phyloP scores from a whole-genome alignment of 35 echinoderm and acorn worm species.

The Hemicentrotus pulcherrimus region DNA sequence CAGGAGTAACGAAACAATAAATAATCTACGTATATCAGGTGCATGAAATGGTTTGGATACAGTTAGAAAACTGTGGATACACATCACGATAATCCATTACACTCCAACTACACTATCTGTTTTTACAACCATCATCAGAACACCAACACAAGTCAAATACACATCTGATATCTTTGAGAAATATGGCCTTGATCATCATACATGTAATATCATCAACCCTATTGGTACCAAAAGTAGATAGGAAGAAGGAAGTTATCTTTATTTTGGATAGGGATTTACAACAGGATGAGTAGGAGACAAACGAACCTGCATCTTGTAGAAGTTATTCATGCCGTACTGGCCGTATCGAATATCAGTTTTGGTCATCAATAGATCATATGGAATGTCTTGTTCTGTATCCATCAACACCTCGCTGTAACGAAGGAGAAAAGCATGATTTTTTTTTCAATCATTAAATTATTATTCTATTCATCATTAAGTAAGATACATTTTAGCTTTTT shows the following conservation, averaged over 20 bases:
- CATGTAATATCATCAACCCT: no score
- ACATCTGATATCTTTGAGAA: no score
- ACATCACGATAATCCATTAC: no score
- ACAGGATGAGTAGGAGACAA: neutral
- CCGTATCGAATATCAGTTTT: slow-evolving; percentile 91
- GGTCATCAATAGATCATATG: slow-evolving; percentile 89
- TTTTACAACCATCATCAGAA: no score
- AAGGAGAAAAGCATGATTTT: neutral
- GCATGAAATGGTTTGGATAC: neutral
- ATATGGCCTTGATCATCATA: no score
- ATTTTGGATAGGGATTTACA: neutral
- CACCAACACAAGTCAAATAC: no score
- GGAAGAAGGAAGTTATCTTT: neutral
- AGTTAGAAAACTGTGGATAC: no score
- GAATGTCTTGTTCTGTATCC: slow-evolving; percentile 92
- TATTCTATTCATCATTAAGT: no score
- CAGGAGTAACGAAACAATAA: no score
- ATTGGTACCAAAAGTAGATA: neutral
- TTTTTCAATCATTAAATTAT: neutral
- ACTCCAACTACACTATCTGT: no score
- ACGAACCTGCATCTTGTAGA: slow-evolving; percentile 97
- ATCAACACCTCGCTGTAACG: slow-evolving; percentile 62
- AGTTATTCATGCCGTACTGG: slow-evolving; percentile 86
- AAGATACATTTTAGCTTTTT: no score
- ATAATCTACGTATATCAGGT: no score